Base-by-base conservation (phyloP, 2,797 vertebrate species). In the Hydrophis major region DNA sequence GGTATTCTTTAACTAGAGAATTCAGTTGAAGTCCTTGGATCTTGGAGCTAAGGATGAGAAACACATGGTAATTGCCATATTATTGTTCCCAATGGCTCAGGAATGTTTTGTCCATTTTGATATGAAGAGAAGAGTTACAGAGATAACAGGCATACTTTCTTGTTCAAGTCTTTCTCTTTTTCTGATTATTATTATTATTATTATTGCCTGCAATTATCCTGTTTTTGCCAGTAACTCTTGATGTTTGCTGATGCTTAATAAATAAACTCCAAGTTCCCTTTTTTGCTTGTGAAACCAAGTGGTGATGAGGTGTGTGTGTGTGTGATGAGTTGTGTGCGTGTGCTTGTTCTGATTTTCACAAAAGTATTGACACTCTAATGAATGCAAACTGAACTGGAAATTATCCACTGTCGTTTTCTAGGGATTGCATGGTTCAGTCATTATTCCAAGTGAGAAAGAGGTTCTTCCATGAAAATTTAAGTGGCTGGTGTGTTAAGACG, bases 401-500 rank as follows among this genome's bases (percentile, higher is more conserved):
- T 47, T 42, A 78, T 22, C 74, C 37, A 42, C 37, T 42, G 37
- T 12, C 4, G 1, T 78, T 78, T 78, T 47, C 74, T 7, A 22
- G 20, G 8, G 10, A 12, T 90, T n/a, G 37, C 55, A 2, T 87
- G 0, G 42, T 6, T 66, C 3, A 3, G 1, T 89, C 63, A 0
- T 25, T 88, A 0, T 28, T 88, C 2, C n/a, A 50, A 66, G 6
- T 3, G 74, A 0, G 88, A 91, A 27, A 27, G 5, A 86, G 88
- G 87, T 42, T 50, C 28, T 78, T 59, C 92, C 53, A 4, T 0
- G 37, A 87, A 1, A 53, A 12, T 90, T 1, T 0, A 13, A 56
- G 57, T 18, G 12, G 14, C 57, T 61, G 63, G 3, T 28, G 42
- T 50, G 25, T 53, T 28, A 20, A 42, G n/a, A 32, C 37, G 60